Percentiles rank a stretch among this genome's conserved stretches.
phyloP scores from a whole-genome alignment of 2,113 vertebrate species.

The Barnardius zonarius region DNA sequence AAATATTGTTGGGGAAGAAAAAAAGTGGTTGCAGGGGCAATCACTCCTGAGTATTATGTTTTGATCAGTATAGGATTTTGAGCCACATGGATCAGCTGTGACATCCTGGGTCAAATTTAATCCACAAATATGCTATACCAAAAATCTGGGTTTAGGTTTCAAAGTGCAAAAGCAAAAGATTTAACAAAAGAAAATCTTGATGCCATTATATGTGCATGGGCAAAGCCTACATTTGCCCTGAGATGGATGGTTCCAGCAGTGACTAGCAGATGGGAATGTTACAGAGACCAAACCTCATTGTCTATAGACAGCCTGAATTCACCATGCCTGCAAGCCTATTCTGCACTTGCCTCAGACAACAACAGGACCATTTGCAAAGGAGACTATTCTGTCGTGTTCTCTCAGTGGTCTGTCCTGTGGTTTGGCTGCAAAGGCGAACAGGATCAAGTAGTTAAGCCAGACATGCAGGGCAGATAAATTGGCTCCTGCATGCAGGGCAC shows the following conservation, averaged over 20 bases:
- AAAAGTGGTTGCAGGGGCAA: neutral
- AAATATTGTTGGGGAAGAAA: neutral
- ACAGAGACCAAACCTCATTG: fast-evolving
- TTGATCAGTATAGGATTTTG: neutral
- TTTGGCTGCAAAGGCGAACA: neutral
- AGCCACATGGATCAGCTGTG: fast-evolving
- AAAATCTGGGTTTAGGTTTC: neutral
- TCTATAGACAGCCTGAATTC: neutral
- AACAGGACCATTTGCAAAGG: neutral
- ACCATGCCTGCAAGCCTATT: fast-evolving
- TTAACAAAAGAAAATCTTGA: neutral
- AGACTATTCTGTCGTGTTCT: neutral
- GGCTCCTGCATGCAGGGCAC: fast-evolving
- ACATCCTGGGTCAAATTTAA: neutral
- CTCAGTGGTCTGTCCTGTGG: neutral
- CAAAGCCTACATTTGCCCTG: neutral
- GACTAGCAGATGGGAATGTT: neutral
- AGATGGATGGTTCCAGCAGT: neutral
- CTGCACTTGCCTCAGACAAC: fast-evolving
- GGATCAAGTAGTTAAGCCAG: neutral
- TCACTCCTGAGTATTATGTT: neutral
- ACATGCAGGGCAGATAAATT: fast-evolving
- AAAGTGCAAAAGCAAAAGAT: neutral
- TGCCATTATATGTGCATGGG: neutral
- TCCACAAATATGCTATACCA: neutral